Evolutionary conservation across 1,140 invertebrate genomes (phyloP), one percentile per base, ranked within the genome.

Genomic region (Dendroctonus ponderosae): DNA sequence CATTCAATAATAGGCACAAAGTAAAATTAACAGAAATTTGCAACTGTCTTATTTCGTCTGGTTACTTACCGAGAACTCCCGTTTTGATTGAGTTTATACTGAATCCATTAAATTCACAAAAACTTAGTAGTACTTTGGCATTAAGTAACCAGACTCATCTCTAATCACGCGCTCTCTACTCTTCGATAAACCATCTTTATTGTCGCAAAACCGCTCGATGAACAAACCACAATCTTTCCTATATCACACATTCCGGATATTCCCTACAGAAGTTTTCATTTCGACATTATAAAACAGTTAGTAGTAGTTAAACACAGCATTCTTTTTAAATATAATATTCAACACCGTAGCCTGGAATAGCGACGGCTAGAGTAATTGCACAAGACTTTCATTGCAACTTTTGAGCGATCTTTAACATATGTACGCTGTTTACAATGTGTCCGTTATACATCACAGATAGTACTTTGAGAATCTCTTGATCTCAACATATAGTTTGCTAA

Each of bases 341-440:
- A 49, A 40, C 8, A 39, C 37, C 50, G 26, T 26, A 26, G 26
- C 26, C 26, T 26, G 26, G 26, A 26, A 61, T 61, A 61, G 15
- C 44, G 12, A 40, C 11, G 39, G 54, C 38, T 57, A 57, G 37
- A 64, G 43, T 8, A 60, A 40, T 51, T 53, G 15, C 49, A 12
- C 26, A 57, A 71, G 69, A 75, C 71, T 54, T 67, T 69, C 73
- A 73, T 73, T 76, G 74, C 72, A 76, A 73, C 73, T 71, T 72
- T 74, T 75, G 71, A 71, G 75, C 75, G 75, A 71, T 76, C 62
- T 76, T 75, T 74, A 75, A 76, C 72, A 76, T 75, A 75, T 76
- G 75, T 75, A 76, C 74, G 75, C 75, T 74, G 71, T 72, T 74
- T 72, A 71, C 68, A 73, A 74, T 74, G 74, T 71, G 71, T 69